phyloP scores from a whole-genome alignment of 2,113 vertebrate species.

The Thermophis baileyi region DNA sequence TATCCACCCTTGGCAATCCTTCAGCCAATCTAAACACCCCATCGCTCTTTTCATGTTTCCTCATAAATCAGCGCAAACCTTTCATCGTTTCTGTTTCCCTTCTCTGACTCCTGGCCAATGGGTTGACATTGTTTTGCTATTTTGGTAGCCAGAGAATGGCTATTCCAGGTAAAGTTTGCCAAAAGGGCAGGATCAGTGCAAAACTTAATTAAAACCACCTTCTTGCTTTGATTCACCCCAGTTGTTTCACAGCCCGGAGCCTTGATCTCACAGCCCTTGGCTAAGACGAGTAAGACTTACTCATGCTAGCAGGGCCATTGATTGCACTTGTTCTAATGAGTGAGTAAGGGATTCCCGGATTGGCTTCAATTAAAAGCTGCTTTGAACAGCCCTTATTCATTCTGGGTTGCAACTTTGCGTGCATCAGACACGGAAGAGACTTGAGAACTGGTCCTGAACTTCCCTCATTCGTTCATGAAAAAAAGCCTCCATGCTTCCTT shows the following conservation, averaged over 20 bases:
- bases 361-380: not conserved
- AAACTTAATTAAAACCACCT: slow-evolving; percentile 13
- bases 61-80: slow-evolving; percentile 61
- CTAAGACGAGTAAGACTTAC: not conserved
- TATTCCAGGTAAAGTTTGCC: slow-evolving; percentile 40
- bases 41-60: slow-evolving; percentile 61
- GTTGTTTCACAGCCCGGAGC: not conserved
- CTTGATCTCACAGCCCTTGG: not conserved
- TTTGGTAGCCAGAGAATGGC: slow-evolving; percentile 9
- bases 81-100: slow-evolving; percentile 59
- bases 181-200: fast-evolving
- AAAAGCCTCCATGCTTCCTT: not conserved
- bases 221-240: not conserved
- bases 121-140: slow-evolving; percentile 56
- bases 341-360: not conserved
- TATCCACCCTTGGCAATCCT: slow-evolving; percentile 50
- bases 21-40: slow-evolving; percentile 64
- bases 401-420: not conserved
- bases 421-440: not conserved
- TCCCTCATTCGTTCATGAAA: too few species aligned
- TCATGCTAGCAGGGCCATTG: not conserved
- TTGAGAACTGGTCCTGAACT: not conserved
- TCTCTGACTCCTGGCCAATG: slow-evolving; percentile 43
- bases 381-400: not conserved
- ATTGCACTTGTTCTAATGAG: fast-evolving